A percentile compares a stretch with the other conserved stretches of the same genome.
These are phyloP conservation scores for Crioceris asparagi DNA, from an alignment of 2,888 invertebrate genomes.

Conservation along the genomic window DNA sequence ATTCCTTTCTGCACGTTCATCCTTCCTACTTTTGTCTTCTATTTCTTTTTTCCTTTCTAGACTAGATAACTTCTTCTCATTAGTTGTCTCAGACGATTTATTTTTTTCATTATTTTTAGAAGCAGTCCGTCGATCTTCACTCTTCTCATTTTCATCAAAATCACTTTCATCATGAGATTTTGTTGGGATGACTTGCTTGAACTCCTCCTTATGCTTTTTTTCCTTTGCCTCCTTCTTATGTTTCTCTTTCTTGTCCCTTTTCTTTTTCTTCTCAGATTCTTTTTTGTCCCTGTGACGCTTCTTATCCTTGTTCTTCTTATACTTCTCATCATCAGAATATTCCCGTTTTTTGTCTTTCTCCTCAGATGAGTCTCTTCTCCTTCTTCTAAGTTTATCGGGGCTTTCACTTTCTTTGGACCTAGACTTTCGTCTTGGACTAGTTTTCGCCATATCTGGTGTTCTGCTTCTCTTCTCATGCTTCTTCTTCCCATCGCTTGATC, in stretches of 20 bases:
- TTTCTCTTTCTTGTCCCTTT: slow-evolving; percentile 38
- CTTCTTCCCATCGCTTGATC: slow-evolving; percentile 13
- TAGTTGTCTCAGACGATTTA: too few relatives aligned
- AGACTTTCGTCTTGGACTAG: slow-evolving; percentile 33
- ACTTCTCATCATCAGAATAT: slow-evolving; percentile 33
- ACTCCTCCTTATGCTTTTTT: slow-evolving; percentile 30
- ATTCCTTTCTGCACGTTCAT: slow-evolving; percentile 37
- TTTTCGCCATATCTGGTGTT: slow-evolving; percentile 23
- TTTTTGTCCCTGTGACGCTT: slow-evolving; percentile 46
- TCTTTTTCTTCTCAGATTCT: slow-evolving; percentile 37
- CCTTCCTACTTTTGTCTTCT: slow-evolving; percentile 7
- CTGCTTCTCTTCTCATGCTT: slow-evolving; percentile 21
- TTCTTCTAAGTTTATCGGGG: slow-evolving; percentile 32
- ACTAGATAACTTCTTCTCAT: slow-evolving; percentile 17
- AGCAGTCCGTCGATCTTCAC: too few relatives aligned
- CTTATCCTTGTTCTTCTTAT: slow-evolving; percentile 39
- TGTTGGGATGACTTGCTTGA: too few relatives aligned
- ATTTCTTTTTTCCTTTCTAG: slow-evolving; percentile 29
- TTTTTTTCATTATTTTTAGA: too few relatives aligned
- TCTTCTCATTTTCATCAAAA: slow-evolving; percentile 8
- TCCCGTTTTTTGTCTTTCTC: slow-evolving; percentile 27
- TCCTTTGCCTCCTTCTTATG: slow-evolving; percentile 33
- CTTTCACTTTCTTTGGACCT: slow-evolving; percentile 34
- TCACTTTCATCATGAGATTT: slow-evolving; percentile 10
- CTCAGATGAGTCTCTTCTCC: slow-evolving; percentile 28